Evolutionary conservation across 2,888 invertebrate species (phyloP), one percentile per base, ranked within the genome.

Genomic region (Plagiodera versicolora): DNA sequence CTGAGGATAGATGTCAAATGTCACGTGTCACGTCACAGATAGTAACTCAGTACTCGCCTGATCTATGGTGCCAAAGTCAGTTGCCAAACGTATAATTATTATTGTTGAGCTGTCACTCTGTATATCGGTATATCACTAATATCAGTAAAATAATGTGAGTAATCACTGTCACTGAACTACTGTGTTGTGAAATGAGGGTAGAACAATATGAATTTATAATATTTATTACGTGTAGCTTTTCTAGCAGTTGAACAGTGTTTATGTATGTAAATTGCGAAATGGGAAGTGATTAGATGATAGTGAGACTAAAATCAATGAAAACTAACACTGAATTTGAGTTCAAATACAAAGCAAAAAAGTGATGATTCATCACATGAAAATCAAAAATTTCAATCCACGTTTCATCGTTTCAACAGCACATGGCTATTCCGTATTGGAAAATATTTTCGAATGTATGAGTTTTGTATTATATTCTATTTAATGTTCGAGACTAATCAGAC

Each of bases 211-310:
- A 53, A 39, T 53, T 39, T 30, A 53, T 44, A 24, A 53, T 53
- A 53, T 53, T 44, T 44, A 53, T 44, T 53, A 53, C 44, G 24
- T 53, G 53, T 53, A 53, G 53, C 53, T 53, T 53, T 53, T 53
- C 44, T 53, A 53, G 53, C 53, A 39, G 24, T 24, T 16, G 16
- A 24, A 53, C 53, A 53, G 24, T 53, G 53, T 53, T 53, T 53
- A 44, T 44, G 18, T 53, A 53, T 53, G 53, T 53, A 53, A 39
- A 39, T 39, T 39, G 39, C 14, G 6, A 39, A 11, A 39, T 14
- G 4, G 14, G n/a, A 11, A 39, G 4, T 39, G 39, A 14, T 39
- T 39, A n/a, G 14, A 32, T 10, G 32, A 11, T 10, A 32, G 28
- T 9, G 9, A 28, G 9, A 11, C 9, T 6, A 32, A 32, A 32